Evolutionary conservation across 1,140 invertebrate species (phyloP).

Genomic region (Ceratitis capitata): DNA sequence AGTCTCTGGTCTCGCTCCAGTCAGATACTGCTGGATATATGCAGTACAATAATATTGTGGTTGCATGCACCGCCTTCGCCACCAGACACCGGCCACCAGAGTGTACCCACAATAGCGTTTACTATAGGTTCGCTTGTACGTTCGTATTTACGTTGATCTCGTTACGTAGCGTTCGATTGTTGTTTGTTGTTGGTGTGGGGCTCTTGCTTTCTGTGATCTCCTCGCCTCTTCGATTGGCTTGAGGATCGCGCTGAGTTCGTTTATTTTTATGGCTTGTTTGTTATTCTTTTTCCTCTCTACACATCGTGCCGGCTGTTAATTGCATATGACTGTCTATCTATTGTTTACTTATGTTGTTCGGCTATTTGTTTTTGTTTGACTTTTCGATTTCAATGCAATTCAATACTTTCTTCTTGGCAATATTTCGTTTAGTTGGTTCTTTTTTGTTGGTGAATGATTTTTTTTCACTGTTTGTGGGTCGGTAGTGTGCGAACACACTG

Average conservation of each 20-base stretch:
- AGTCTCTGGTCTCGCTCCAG: not conserved
- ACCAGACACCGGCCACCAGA: not conserved
- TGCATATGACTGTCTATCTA: not conserved
- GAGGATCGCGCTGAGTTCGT: not conserved
- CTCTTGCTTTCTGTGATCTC: constrained; percentile 6
- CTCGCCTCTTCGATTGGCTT: not conserved
- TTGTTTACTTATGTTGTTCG: constrained; percentile 15
- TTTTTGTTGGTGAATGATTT: not conserved
- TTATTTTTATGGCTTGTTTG: constrained; percentile 29
- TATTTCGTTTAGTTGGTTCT: not conserved
- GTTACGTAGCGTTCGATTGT: not conserved
- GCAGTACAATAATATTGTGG: not conserved
- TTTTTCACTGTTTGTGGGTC: not conserved
- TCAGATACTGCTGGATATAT: not conserved
- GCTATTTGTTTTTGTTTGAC: constrained; percentile 17
- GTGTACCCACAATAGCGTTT: not conserved
- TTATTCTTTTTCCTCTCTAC: not conserved
- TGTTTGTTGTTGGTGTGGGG: not conserved
- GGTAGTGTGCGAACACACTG: not conserved
- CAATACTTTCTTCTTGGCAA: constrained; percentile 24
- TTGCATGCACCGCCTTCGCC: not conserved
- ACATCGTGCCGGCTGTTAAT: not conserved
- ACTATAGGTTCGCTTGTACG: not conserved
- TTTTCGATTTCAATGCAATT: constrained; percentile 34
- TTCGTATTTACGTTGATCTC: constrained; percentile 21